Percentiles rank a stretch among this genome's conserved stretches.
Evolutionary conservation across 1,140 invertebrate genomes (phyloP).

Genomic region (Listronotus bonariensis): DNA sequence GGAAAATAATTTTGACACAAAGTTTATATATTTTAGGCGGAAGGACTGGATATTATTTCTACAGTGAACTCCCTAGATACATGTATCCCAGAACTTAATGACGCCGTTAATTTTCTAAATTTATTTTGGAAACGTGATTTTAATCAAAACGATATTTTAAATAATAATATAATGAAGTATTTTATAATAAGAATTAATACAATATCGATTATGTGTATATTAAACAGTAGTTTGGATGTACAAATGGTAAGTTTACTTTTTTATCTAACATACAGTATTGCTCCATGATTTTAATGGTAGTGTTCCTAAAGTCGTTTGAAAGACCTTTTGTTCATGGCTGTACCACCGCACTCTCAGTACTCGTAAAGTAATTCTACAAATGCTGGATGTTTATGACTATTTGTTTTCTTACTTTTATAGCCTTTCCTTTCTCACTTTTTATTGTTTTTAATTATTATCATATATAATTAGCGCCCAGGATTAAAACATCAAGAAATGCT

Average conservation of each 20-base stretch:
- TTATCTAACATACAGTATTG: not conserved
- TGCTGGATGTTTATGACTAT: too few species aligned
- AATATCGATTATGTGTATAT: not conserved
- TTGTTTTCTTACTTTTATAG: too few species aligned
- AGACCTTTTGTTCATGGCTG: too few species aligned
- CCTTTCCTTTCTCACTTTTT: too few species aligned
- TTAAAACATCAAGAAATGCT: too few species aligned
- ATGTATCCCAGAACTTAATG: not conserved
- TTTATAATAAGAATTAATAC: not conserved
- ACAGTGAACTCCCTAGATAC: not conserved
- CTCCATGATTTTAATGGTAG: not conserved
- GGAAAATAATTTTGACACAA: too few species aligned
- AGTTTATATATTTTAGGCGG: constrained; percentile 2
- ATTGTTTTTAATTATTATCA: too few species aligned
- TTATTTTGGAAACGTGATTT: constrained; percentile 7
- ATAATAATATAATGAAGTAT: constrained; percentile 9
- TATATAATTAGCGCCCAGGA: too few species aligned
- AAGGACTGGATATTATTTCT: constrained; percentile 7
- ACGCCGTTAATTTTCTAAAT: constrained; percentile 5
- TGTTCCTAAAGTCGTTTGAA: too few species aligned
- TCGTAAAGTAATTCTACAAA: too few species aligned
- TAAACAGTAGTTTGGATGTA: not conserved
- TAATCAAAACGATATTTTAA: not conserved
- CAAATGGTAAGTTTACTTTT: constrained; percentile 7
- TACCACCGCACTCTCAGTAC: too few species aligned